Evolutionary conservation across 2,113 vertebrate species (phyloP), one percentile per base, ranked within the genome.

Genomic region (Corythaixoides concolor): DNA sequence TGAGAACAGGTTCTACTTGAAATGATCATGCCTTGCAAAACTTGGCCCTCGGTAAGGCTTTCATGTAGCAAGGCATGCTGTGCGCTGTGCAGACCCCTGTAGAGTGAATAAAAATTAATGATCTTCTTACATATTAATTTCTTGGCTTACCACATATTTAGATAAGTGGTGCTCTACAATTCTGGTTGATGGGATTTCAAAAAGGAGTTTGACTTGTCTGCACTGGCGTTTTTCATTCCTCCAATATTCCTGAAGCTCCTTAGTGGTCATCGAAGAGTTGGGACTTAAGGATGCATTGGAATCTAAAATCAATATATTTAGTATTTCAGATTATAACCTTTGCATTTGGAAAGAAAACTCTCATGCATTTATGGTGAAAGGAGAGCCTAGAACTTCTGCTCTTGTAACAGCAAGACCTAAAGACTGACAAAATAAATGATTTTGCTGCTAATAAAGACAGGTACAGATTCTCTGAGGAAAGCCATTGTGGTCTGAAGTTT

Each of bases 241-340:
- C 99, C 98, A 98, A 20, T 99, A 98, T 88, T 99, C 98, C 97
- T 99, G 99, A 81, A 99, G 98, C 95, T 99, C 98, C 86, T 98
- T 98, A 1, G 99, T 99, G 77, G 99, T 99, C 97, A 99, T 98
- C 4, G 97, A 98, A 70, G 98, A 98, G 69, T 98, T 97, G 55
- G 97, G 85, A 55, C 89, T 92, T 12, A 28, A 37, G 53, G 86
- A 81, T 18, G 66, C 24, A 13, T 11, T 81, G 27, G 28, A 58
- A 58, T 67, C 98, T 98, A 93, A 39, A 96, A 88, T 10, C 2
- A 72, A 74, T 43, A 37, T 23, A 64, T 74, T 84, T 52, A 52
- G 11, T 47, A 74, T 56, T 93, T 90, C 75, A 93, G 35, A 47
- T 33, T 72, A 41, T 12, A 72, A n/a, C 14, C 60, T 49, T 69